Evolutionary conservation across 2,113 vertebrate species (phyloP).

Genomic region (Anoplopoma fimbria): DNA sequence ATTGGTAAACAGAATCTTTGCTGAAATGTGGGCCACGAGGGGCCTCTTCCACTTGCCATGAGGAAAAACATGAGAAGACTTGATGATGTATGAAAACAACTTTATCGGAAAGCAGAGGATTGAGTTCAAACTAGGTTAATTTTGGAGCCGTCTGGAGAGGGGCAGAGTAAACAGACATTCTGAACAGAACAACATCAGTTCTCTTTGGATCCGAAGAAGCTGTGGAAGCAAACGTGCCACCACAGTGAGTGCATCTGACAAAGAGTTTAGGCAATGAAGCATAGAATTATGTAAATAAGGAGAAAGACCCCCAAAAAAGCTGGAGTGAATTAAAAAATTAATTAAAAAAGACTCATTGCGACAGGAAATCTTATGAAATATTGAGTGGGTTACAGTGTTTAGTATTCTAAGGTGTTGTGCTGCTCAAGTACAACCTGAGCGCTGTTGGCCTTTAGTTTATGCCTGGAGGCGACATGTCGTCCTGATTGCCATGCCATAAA

Average conservation of each 20-base stretch:
- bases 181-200: slow-evolving; percentile 37
- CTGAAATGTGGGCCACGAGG: slow-evolving; percentile 38
- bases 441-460: slow-evolving; percentile 49
- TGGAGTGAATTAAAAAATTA: slow-evolving; percentile 35
- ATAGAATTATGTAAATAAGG: slow-evolving; percentile 53
- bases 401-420: slow-evolving; percentile 40
- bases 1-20: slow-evolving; percentile 45
- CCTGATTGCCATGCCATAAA: slow-evolving; percentile 58
- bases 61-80: slow-evolving; percentile 32
- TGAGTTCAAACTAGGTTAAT: slow-evolving; percentile 62
- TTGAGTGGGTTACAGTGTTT: slow-evolving; percentile 27
- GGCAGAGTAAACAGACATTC: slow-evolving; percentile 51
- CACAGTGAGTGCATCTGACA: slow-evolving; percentile 21
- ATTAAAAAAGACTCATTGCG: not conserved
- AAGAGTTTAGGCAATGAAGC: slow-evolving; percentile 47
- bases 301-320: slow-evolving; percentile 12
- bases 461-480: slow-evolving; percentile 55
- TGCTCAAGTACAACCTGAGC: slow-evolving; percentile 28
- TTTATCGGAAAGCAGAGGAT: slow-evolving; percentile 23
- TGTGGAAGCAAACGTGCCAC: slow-evolving; percentile 32
- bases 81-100: slow-evolving; percentile 50
- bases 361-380: slow-evolving; percentile 21
- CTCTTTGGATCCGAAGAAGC: slow-evolving; percentile 36
- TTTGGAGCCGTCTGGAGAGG: slow-evolving; percentile 33
- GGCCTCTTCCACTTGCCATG: slow-evolving; percentile 34